Percentiles rank a stretch among this genome's conserved stretches.
These are phyloP conservation scores for Tenrec ecaudatus DNA, from an alignment of 2,113 vertebrate species.

Conservation along the genomic window DNA sequence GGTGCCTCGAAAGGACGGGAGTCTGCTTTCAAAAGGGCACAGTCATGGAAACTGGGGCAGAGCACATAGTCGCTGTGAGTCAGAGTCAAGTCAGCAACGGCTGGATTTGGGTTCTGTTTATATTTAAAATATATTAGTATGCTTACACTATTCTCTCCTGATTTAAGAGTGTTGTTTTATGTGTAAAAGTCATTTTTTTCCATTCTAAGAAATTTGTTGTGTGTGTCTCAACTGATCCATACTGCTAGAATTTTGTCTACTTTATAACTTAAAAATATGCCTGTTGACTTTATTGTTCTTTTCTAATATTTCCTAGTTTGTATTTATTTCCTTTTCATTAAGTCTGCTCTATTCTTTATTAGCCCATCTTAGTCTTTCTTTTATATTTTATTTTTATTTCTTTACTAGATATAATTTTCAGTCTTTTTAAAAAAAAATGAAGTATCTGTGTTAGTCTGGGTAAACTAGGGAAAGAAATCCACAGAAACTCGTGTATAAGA, in stretches of 20 bases:
- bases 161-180: background rate
- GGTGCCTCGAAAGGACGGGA: background rate
- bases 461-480: no score
- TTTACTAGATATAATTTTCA: background rate
- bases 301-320: background rate
- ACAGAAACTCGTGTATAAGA: no score
- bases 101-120: background rate
- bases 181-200: constrained; percentile 15
- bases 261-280: background rate
- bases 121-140: constrained; percentile 1
- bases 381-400: background rate
- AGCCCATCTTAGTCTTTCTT: background rate
- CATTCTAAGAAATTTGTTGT: background rate
- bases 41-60: background rate
- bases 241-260: constrained; percentile 13
- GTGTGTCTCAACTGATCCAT: background rate
- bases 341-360: background rate
- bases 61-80: background rate
- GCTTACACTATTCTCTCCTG: background rate
- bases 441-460: no score
- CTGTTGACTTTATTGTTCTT: background rate
- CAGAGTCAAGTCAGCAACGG: background rate
- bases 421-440: background rate
- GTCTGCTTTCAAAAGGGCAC: background rate
- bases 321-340: background rate